Conservation (phyloP, 1,140 invertebrate species). For the Platorchestia sp. region DNA sequence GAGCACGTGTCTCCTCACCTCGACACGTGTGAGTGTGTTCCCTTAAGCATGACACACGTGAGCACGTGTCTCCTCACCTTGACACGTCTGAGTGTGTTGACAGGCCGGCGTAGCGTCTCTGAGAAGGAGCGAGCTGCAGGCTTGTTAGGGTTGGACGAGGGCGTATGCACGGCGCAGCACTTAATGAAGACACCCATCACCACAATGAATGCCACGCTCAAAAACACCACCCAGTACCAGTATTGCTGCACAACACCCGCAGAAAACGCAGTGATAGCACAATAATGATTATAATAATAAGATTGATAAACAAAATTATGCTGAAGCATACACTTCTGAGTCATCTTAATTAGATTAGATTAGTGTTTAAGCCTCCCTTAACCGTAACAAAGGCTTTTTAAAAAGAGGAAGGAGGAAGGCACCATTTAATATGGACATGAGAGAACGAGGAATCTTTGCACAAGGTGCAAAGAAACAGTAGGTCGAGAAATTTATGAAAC, state of each 20-base stretch:
- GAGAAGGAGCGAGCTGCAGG: slow-evolving; percentile 86
- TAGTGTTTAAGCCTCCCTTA: too few species aligned
- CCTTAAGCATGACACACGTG: too few species aligned
- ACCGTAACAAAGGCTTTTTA: too few species aligned
- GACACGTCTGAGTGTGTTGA: slow-evolving; percentile 80
- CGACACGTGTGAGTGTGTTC: slow-evolving; percentile 78
- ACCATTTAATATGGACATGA: too few species aligned
- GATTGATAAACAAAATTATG: background rate
- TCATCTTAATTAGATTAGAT: too few species aligned
- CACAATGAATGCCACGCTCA: slow-evolving; percentile 91
- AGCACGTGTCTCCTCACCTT: slow-evolving; percentile 56
- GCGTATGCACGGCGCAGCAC: slow-evolving; percentile 98
- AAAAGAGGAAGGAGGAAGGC: too few species aligned
- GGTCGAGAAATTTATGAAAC: too few species aligned
- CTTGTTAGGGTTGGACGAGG: slow-evolving; percentile 95
- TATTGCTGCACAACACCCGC: slow-evolving; percentile 78
- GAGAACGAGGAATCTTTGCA: too few species aligned
- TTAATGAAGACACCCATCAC: slow-evolving; percentile 99
- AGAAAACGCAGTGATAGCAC: background rate
- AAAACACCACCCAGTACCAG: slow-evolving; percentile 97
- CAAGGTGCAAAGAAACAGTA: too few species aligned
- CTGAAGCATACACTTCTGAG: background rate
- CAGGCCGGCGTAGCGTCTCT: slow-evolving; percentile 88
- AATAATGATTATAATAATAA: slow-evolving; percentile 31
- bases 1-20: slow-evolving; percentile 50